Evolutionary conservation across 2,113 vertebrate species (phyloP).

Genomic region (Oxygymnocypris stewartii): DNA sequence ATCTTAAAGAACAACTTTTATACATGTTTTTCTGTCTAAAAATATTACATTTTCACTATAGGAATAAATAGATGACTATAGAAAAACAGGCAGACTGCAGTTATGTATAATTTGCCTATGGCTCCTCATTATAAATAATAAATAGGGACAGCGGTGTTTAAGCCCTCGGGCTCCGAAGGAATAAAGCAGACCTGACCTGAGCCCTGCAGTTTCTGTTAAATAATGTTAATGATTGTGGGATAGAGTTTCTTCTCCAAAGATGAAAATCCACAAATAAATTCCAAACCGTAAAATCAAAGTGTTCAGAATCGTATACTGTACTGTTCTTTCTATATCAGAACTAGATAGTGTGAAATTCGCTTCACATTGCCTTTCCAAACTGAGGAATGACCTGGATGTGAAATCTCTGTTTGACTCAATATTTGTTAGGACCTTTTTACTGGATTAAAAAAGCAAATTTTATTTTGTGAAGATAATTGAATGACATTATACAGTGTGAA

Average conservation of each 20-base stretch:
- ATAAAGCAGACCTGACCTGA: neutral
- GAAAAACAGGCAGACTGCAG: neutral
- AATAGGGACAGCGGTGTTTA: neutral
- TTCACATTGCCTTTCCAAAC: neutral
- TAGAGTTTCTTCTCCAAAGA: neutral
- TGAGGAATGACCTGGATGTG: neutral
- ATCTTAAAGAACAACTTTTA: neutral
- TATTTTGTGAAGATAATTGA: neutral
- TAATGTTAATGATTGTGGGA: neutral
- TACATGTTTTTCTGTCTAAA: neutral
- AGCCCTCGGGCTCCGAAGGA: neutral
- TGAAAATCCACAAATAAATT: neutral
- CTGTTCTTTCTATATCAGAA: neutral
- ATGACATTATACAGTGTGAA: neutral
- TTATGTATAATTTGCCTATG: neutral
- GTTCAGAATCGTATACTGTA: too few species aligned
- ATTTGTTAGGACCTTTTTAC: neutral
- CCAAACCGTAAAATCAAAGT: neutral
- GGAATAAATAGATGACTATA: neutral
- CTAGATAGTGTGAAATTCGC: neutral
- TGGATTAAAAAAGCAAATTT: neutral
- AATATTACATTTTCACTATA: neutral
- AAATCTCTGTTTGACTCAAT: neutral
- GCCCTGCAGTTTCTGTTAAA: neutral
- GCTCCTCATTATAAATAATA: neutral